phyloP scores from a whole-genome alignment of 2,797 vertebrate species.

The Lates japonicus region DNA sequence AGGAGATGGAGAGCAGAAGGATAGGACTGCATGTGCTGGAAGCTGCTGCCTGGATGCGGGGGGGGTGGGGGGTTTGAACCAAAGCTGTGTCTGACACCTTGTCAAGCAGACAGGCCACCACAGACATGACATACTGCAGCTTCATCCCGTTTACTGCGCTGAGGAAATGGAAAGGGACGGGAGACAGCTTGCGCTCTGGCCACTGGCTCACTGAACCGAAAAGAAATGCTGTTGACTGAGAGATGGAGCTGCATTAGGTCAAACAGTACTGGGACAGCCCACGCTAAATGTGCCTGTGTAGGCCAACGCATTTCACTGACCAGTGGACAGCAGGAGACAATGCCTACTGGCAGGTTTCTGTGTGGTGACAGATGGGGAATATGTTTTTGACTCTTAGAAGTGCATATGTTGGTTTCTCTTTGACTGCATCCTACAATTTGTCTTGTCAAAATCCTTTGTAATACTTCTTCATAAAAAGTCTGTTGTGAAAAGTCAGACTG shows the following conservation, averaged over 20 bases:
- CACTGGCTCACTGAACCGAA: conserved; percentile 78
- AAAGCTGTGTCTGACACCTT: conserved; percentile 81
- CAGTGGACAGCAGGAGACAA: conserved; percentile 74
- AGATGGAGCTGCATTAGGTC: conserved; percentile 75
- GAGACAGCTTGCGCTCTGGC: conserved; percentile 80
- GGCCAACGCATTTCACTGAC: conserved; percentile 72
- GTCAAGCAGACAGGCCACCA: conserved; percentile 80
- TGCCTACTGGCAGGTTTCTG: conserved; percentile 47
- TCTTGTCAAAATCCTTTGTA: conserved; percentile 6
- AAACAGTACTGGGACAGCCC: conserved; percentile 70
- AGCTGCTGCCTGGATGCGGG: conserved; percentile 61
- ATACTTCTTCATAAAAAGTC: conserved; percentile 25
- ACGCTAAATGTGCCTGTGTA: conserved; percentile 66
- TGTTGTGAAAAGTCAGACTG: not conserved
- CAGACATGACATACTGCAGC: conserved; percentile 84
- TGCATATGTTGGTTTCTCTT: conserved; percentile 23
- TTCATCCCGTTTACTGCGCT: conserved; percentile 78
- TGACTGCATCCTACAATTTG: conserved; percentile 30
- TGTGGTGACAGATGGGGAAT: conserved; percentile 36
- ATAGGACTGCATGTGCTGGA: conserved; percentile 60
- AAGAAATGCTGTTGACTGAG: conserved; percentile 74
- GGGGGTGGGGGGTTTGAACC: conserved; percentile 47
- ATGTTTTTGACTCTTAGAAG: conserved; percentile 37
- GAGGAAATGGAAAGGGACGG: conserved; percentile 83
- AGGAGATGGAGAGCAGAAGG: conserved; percentile 51